A percentile compares a stretch with the other conserved stretches of the same genome.
These are phyloP conservation scores for Frieseomelitta varia DNA, from an alignment of 1,140 invertebrate species.

Conservation along the genomic window DNA sequence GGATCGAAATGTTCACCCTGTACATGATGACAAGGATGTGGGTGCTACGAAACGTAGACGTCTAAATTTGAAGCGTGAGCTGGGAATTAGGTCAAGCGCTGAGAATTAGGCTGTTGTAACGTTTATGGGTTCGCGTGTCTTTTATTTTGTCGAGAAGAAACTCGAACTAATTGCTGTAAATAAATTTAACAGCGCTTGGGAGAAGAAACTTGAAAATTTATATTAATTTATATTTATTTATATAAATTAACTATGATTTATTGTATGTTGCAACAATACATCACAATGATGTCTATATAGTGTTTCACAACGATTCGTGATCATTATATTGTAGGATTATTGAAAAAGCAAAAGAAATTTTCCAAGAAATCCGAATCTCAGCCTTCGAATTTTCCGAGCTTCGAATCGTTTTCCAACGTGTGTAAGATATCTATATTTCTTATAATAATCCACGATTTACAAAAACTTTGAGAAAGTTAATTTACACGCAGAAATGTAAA, in stretches of 20 bases:
- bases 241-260: too few species aligned
- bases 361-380: background rate
- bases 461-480: background rate
- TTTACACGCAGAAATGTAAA: too few species aligned
- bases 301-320: too few species aligned
- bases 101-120: constrained; percentile 64
- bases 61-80: constrained; percentile 75
- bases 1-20: constrained; percentile 25
- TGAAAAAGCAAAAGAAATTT: background rate
- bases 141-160: background rate
- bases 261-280: too few species aligned
- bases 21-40: constrained; percentile 55
- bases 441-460: background rate
- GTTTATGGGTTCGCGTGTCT: constrained; percentile 13
- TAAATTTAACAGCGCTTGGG: too few species aligned
- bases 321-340: too few species aligned
- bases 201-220: too few species aligned
- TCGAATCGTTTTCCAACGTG: background rate
- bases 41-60: constrained; percentile 63
- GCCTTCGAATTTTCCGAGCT: background rate
- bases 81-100: constrained; percentile 72
- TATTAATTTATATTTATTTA: too few species aligned
- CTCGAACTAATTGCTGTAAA: background rate
- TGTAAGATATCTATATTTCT: background rate
- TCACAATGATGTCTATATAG: too few species aligned